Evolutionary conservation across 2,113 vertebrate genomes (phyloP), one percentile per base, ranked within the genome.

Genomic region (Pluvialis apricaria): DNA sequence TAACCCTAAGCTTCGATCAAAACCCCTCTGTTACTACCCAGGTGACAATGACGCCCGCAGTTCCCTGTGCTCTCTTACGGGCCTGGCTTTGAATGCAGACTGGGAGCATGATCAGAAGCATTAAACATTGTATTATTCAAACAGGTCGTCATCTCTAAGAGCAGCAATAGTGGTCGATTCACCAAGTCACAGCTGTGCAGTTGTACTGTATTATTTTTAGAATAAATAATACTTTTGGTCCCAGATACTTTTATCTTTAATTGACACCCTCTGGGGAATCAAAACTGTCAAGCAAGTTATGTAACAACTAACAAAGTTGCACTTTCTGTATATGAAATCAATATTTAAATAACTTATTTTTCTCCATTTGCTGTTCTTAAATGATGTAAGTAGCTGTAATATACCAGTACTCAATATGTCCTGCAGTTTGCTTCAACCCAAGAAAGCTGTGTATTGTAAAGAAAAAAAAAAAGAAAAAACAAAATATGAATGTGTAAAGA

Each of bases 311-410:
- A 99, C 98, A 98, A 97, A 96, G 98, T 99, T 99, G 99, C 99
- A 99, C 99, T 99, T 99, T 99, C 98, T 99, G 98, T 99, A 99
- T 99, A 99, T 99, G 99, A 99, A 99, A 99, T 99, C 99, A 98
- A 99, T 99, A 99, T 99, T 99, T 99, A 99, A 99, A 99, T 99
- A 99, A 99, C 99, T 99, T 99, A 99, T 99, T 99, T 99, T 99
- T 99, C 97, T 98, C 98, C 98, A 98, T 98, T 98, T 98, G 97
- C 98, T 98, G 98, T 99, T 98, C 98, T 98, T 98, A 98, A 99
- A 98, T 98, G 98, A 98, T 99, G 99, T 99, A 99, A 99, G 99
- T 99, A 99, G 98, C 98, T 99, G 99, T 99, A 99, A 98, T 98
- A 99, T 99, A 99, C 98, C 98, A 98, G 98, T 98, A 99, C 98